Conservation (phyloP, 2,113 vertebrate species). For the Dendropsophus ebraccatus region DNA sequence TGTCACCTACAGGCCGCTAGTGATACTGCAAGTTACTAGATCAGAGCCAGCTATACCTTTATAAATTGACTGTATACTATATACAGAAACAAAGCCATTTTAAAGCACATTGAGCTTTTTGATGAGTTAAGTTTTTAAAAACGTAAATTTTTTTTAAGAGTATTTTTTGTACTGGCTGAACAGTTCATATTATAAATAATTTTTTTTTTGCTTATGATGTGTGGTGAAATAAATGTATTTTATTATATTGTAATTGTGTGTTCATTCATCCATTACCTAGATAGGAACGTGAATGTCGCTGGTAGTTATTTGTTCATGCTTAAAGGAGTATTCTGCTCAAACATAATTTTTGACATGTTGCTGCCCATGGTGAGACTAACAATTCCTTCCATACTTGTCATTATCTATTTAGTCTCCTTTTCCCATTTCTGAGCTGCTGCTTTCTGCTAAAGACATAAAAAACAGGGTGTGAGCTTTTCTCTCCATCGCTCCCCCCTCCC, state of each 20-base stretch:
- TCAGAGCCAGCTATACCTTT: not conserved
- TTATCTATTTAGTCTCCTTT: too few relatives aligned
- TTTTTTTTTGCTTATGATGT: conserved; percentile 27
- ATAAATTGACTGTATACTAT: not conserved
- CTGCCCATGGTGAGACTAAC: too few relatives aligned
- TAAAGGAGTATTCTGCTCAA: too few relatives aligned
- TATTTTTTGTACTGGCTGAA: not conserved
- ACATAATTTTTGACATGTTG: too few relatives aligned
- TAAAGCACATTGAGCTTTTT: not conserved
- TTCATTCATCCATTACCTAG: not conserved
- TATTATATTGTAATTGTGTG: not conserved
- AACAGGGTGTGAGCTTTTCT: too few relatives aligned
- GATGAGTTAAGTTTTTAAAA: not conserved
- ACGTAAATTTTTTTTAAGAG: conserved; percentile 14
- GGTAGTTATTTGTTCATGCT: not conserved
- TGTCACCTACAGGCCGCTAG: conserved; percentile 7
- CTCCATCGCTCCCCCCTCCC: too few relatives aligned
- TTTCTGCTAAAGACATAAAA: too few relatives aligned
- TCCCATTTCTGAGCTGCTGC: too few relatives aligned
- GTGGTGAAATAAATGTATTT: conserved; percentile 33
- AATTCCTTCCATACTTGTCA: too few relatives aligned
- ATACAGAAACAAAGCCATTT: not conserved
- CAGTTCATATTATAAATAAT: conserved; percentile 23
- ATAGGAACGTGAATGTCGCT: not conserved
- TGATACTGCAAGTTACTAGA: not conserved